Percentiles rank a stretch among this genome's conserved stretches.
Evolutionary conservation across 1,140 invertebrate species (phyloP).

Genomic region (Liolophura sinensis): DNA sequence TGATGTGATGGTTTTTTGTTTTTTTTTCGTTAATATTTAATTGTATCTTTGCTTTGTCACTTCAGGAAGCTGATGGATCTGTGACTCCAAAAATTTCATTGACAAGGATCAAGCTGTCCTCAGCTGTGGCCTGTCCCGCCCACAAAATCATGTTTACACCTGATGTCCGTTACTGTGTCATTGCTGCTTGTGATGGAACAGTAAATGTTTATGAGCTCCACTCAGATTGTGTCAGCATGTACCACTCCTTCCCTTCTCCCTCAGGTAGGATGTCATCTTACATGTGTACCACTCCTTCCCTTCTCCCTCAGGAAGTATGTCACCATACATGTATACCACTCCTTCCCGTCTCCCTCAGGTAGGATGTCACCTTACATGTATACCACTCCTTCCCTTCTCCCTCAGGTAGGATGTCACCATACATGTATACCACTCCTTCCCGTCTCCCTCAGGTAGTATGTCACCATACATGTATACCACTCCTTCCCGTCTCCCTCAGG

Average conservation of each 20-base stretch:
- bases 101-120: conserved; percentile 13
- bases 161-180: conserved; percentile 21
- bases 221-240: conserved; percentile 8
- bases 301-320: no score
- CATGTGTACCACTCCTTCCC: no score
- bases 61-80: conserved; percentile 13
- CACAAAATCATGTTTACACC: conserved; percentile 27
- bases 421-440: no score
- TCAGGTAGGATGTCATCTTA: conserved; percentile 2
- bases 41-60: conserved; percentile 1
- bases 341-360: neutral
- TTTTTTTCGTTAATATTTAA: conserved; percentile 1
- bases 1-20: no score
- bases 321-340: no score
- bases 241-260: conserved; percentile 9
- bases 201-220: conserved; percentile 26
- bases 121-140: conserved; percentile 14
- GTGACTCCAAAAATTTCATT: conserved; percentile 19
- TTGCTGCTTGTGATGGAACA: conserved; percentile 23
- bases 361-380: neutral
- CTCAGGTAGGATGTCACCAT: no score
- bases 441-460: no score
- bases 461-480: no score
- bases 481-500: no score
- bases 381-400: no score